Conservation (phyloP, 2,888 invertebrate genomes). For the Leptopilina syphax region DNA sequence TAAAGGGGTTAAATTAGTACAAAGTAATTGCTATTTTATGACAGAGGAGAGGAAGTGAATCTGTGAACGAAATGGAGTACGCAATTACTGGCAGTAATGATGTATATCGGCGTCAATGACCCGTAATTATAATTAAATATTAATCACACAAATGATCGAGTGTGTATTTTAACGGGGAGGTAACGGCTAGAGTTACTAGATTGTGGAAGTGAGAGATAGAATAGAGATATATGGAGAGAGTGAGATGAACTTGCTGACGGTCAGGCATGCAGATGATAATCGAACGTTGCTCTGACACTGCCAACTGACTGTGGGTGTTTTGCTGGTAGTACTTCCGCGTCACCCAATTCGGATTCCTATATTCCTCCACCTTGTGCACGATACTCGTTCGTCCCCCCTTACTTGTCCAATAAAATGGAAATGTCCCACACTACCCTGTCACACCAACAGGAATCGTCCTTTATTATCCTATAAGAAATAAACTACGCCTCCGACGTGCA, state of each 20-base stretch:
- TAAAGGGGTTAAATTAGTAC: not conserved
- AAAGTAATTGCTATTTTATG: conserved; percentile 9
- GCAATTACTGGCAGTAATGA: conserved; percentile 55
- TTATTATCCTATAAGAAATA: conserved; percentile 62
- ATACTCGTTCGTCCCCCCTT: conserved; percentile 60
- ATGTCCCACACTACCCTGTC: conserved; percentile 65
- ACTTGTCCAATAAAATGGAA: conserved; percentile 75
- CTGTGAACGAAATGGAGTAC: conserved; percentile 22
- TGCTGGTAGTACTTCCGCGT: conserved; percentile 65
- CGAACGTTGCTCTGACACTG: conserved; percentile 43
- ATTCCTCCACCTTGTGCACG: conserved; percentile 59
- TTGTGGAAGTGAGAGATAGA: not conserved
- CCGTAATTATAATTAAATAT: conserved; percentile 63
- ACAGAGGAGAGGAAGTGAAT: conserved; percentile 25
- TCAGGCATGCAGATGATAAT: conserved; percentile 66
- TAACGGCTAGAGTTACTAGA: not conserved
- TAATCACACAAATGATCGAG: conserved; percentile 52
- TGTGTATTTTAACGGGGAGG: conserved; percentile 6
- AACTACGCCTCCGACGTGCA: conserved; percentile 54
- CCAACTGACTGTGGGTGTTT: conserved; percentile 25
- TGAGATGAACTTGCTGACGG: conserved; percentile 36
- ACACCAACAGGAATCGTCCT: conserved; percentile 61
- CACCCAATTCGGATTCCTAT: conserved; percentile 72
- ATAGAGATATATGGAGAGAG: not conserved
- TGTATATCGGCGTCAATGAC: conserved; percentile 57